A percentile compares a stretch with the other conserved stretches of the same genome.
These are phyloP conservation scores for Colaptes auratus DNA, from an alignment of 2,113 vertebrate genomes.

Conservation along the genomic window DNA sequence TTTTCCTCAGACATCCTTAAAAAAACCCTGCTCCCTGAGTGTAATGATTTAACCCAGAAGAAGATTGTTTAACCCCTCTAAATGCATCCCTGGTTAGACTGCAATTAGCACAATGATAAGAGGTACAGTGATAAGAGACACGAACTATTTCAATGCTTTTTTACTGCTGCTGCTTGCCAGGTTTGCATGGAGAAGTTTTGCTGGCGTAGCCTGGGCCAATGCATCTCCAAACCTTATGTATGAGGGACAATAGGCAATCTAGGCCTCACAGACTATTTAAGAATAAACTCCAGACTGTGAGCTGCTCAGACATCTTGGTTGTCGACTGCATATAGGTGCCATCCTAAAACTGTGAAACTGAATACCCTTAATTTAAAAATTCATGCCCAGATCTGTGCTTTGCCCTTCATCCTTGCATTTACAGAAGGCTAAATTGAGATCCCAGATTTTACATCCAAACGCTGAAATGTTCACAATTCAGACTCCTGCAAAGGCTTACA, in stretches of 20 bases:
- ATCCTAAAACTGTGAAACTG: conserved; percentile 72
- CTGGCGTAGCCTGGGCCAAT: conserved; percentile 48
- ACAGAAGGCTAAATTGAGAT: conserved; percentile 69
- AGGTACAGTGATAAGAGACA: neutral
- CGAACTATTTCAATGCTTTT: neutral
- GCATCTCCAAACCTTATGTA: conserved; percentile 58
- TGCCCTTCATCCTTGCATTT: conserved; percentile 71
- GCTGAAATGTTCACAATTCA: conserved; percentile 65
- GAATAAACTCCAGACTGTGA: conserved; percentile 73
- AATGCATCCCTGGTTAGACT: neutral
- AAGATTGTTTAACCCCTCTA: neutral
- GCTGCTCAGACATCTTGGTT: conserved; percentile 72
- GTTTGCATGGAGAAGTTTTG: conserved; percentile 31
- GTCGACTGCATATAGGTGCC: conserved; percentile 70
- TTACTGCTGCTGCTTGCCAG: neutral
- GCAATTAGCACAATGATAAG: neutral
- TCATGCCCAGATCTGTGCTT: conserved; percentile 72
- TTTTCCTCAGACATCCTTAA: neutral
- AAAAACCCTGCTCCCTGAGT: accelerated
- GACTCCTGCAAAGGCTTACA: conserved; percentile 54
- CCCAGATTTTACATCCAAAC: conserved; percentile 71
- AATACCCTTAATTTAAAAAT: conserved; percentile 76
- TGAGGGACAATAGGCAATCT: conserved; percentile 66
- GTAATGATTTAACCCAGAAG: neutral
- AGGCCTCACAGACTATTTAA: conserved; percentile 71